Evolutionary conservation across 2,888 invertebrate species (phyloP), one percentile per base, ranked within the genome.

Genomic region (Oegoconia quadripuncta): DNA sequence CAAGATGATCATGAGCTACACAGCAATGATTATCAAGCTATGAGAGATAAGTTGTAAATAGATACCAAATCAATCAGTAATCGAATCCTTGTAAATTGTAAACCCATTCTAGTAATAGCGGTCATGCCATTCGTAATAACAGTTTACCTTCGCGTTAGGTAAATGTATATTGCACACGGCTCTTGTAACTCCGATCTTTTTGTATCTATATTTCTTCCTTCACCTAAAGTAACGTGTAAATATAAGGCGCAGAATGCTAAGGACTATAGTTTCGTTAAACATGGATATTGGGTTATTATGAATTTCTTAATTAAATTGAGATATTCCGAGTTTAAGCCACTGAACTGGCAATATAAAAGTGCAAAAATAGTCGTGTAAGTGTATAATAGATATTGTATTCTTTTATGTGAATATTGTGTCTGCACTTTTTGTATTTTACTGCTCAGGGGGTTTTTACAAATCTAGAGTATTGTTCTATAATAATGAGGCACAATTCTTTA

Each of bases 291-390:
- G 75, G 77, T 82, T 81, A 79, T 26, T 23, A 23, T 67, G 72
- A 79, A 71, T 69, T n/a, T 83, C 84, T 83, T 83, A 76, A 83
- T 83, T 64, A 81, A 84, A 83, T 83, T 83, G 76, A 84, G 82
- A 83, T 83, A 72, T 83, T 80, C 78, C 82, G 81, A 80, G 84
- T 86, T 86, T 84, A 84, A 83, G 83, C 82, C 83, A 78, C 59
- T 72, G 62, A 77, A 71, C 67, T 78, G 84, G 84, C 83, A 75
- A 78, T 80, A 79, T 78, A 65, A 84, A 78, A 87, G 86, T 87
- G 84, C 86, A 87, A 86, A 84, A 78, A 72, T 82, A 83, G 80
- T 63, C 55, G 59, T 62, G 60, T 81, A 81, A 84, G 80, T 84
- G 81, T 86, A 82, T 64, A 64, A 75, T 80, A 81, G 66, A 74